These are phyloP conservation scores for Halisarca cf. caerulea DNA, from an alignment of 37 sponge, comb jelly and placozoan species.

Conservation along the genomic window DNA sequence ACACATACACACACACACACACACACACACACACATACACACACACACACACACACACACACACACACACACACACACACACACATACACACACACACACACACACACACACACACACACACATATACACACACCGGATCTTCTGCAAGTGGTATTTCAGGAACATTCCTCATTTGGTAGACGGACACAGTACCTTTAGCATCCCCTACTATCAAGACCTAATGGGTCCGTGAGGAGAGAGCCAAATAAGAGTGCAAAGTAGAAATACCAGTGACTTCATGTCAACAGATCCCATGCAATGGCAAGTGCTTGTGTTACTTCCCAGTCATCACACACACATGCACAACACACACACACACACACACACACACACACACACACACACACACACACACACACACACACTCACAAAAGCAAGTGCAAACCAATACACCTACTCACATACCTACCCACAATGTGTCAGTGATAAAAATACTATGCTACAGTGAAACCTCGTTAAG, in stretches of 20 bases:
- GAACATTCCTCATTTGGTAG: conserved; percentile 75
- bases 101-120: conserved; percentile 13
- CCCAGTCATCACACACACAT: neutral
- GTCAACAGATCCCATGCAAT: too few species aligned
- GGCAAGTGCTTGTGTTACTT: neutral
- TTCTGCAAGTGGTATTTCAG: conserved; percentile 17
- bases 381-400: too few species aligned
- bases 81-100: conserved; percentile 14
- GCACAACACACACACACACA: neutral
- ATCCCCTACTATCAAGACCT: conserved; percentile 91
- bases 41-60: too few species aligned
- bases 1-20: conserved; percentile 22
- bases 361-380: neutral
- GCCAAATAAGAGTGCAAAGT: too few species aligned
- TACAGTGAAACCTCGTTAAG: too few species aligned
- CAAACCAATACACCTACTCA: too few species aligned
- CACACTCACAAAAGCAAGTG: too few species aligned
- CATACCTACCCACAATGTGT: too few species aligned
- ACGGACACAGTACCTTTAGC: conserved; percentile 75
- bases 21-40: neutral
- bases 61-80: too few species aligned
- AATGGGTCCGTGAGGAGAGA: too few species aligned
- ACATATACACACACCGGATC: neutral
- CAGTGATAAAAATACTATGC: too few species aligned
- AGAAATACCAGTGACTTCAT: too few species aligned